These are phyloP conservation scores for Rhineura floridana DNA, from an alignment of 2,113 vertebrate species.

Conservation along the genomic window DNA sequence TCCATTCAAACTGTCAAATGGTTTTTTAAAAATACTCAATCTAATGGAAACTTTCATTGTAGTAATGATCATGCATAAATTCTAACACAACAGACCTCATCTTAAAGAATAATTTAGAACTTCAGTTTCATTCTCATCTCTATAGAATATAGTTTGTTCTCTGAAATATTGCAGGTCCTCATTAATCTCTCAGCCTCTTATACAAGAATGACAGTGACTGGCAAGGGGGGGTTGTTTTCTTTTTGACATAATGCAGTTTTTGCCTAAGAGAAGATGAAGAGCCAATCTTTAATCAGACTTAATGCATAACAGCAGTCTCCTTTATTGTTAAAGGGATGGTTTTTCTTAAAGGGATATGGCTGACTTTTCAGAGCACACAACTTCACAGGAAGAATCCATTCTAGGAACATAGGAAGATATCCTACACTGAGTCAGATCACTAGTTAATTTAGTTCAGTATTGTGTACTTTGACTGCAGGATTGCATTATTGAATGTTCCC, in stretches of 20 bases:
- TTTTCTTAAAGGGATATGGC: neutral
- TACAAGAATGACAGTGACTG: neutral
- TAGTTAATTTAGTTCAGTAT: no score
- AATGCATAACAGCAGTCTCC: neutral
- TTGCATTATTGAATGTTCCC: neutral
- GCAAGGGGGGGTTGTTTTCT: neutral
- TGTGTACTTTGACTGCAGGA: no score
- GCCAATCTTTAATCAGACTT: constrained; percentile 14
- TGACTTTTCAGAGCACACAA: neutral
- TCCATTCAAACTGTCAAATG: neutral
- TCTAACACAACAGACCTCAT: neutral
- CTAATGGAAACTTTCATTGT: neutral
- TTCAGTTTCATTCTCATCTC: constrained; percentile 4
- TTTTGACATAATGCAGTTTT: neutral
- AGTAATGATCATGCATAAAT: neutral
- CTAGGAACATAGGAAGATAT: neutral
- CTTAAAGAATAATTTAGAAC: neutral
- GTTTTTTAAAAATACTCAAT: no score
- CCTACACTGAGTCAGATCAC: neutral
- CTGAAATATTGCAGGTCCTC: neutral
- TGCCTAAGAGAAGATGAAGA: neutral
- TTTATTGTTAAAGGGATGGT: neutral
- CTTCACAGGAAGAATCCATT: neutral
- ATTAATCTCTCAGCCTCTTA: constrained; percentile 17
- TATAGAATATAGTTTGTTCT: neutral